A percentile compares a stretch with the other conserved stretches of the same genome.
These are phyloP conservation scores for Bilobella aurantiaca DNA, from an alignment of 1,140 invertebrate species.

Conservation along the genomic window DNA sequence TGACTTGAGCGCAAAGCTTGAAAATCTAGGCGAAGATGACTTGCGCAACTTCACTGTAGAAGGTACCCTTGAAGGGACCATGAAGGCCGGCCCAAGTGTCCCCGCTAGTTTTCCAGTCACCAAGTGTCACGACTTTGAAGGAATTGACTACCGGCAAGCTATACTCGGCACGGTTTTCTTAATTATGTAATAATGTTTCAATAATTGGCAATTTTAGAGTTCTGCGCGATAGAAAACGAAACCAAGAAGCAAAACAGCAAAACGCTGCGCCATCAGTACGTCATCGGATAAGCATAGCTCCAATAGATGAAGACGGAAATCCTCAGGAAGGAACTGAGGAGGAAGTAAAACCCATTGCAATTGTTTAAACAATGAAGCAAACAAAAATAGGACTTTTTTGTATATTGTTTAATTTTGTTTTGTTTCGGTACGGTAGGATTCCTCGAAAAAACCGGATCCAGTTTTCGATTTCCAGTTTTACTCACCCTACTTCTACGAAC, in stretches of 20 bases:
- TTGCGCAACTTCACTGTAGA: no score
- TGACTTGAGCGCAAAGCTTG: slow-evolving; percentile 5
- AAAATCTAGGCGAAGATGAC: slow-evolving; percentile 6
- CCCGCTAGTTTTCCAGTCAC: neutral
- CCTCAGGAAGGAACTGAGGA: no score
- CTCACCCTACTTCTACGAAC: slow-evolving; percentile 78
- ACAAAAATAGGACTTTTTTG: no score
- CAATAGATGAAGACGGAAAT: no score
- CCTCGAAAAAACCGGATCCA: neutral
- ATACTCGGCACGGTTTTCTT: neutral
- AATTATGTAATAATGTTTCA: neutral
- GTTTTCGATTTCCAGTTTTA: slow-evolving; percentile 4
- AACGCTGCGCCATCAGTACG: no score
- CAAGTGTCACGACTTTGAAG: slow-evolving; percentile 21
- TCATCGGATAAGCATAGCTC: no score
- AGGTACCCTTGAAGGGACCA: no score
- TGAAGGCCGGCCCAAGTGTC: no score
- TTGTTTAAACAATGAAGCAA: no score
- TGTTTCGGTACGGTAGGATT: neutral
- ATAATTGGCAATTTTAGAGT: neutral
- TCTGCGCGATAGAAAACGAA: neutral
- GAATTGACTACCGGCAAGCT: slow-evolving; percentile 23
- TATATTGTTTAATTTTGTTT: no score
- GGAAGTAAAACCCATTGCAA: no score
- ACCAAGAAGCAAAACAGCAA: neutral